Evolutionary conservation across 1,140 invertebrate species (phyloP), one percentile per base, ranked within the genome.

Genomic region (Drosophila novamexicana): DNA sequence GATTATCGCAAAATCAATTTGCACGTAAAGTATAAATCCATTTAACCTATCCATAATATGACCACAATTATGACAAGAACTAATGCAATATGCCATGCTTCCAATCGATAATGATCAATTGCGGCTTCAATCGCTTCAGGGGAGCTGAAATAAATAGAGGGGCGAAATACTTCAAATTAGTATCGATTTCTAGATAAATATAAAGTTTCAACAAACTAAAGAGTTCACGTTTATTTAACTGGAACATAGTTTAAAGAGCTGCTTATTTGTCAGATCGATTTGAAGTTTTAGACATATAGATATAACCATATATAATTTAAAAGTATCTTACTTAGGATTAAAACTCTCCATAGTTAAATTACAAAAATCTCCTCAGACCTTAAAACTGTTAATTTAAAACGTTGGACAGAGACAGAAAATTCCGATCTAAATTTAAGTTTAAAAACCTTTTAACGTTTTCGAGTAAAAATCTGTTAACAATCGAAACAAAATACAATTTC

Each of bases 71-170:
- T 37, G 12, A 59, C 18, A 34, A 58, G 14, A 53, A 42, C 69
- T 84, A 91, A 47, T 70, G 66, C 66, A 91, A 77, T 42, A 90
- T 79, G 49, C 81, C 77, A 74, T 91, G 78, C 49, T 90, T 79
- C 84, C 91, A 92, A 81, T 92, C 91, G 36, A 91, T 88, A 49
- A 90, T 49, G 40, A 67, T 91, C 34, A 92, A 44, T 56, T 90
- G 77, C 3, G 92, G 92, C 64, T 92, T 92, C 34, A 84, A 92
- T 22, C 91, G 85, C 68, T 92, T 92, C 22, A 91, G 22, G 9
- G 91, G 91, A 77, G 69, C 91, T 92, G 66, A 12, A 85, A 84
- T 32, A 32, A 53, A 8, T 29, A 29, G 22, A 29, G 22, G 22
- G 22, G 22, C 0, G 4, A 29, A 29, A 5, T 5, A 29, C 4